Base-by-base conservation (phyloP, 2,113 vertebrate species). In the Alexandromys fortis region DNA sequence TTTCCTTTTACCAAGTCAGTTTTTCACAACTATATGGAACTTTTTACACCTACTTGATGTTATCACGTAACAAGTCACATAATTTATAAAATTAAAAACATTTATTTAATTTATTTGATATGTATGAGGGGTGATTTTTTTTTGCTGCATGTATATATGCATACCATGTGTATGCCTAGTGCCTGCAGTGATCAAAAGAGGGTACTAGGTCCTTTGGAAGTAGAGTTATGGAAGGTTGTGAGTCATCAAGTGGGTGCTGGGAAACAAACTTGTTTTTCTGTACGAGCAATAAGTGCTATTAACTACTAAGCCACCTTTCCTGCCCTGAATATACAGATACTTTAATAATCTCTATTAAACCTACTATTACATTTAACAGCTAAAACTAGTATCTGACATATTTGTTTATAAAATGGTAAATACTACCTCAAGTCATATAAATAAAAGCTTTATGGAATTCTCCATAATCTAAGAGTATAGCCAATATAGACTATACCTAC, bases 331-430 rank as follows among this genome's bases (percentile, higher is more conserved):
- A 92, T 22, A 90, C 35, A 63, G 14, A 17, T 90, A 89, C 89
- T 95, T 92, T 14, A 61, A 67, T 2, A 87, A 49, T 85, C 49
- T 86, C 42, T 93, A 75, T 63, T 77, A 94, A 95, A 47, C 38
- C 30, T 16, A 42, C 22, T 38, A 81, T 7, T 81, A 82, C 5
- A 82, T 38, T 82, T 61, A 38, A 82, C n/a, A 61, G 22, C 79
- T 61, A 58, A 82, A 82, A 82, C 55, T 82, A 85, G 38, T 7
- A 52, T 61, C n/a, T 68, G 52, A 92, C 14, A 58, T 87, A 94
- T 90, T 95, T 87, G 86, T 70, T 89, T 81, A n/a, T 87, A 90
- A 94, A n/a, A 86, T 63, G 38, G 22, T 76, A 96, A 96, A 75
- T 92, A 88, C 38, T 7, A 95, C 81, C 19, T 91, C 35, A 91